Base-by-base conservation (phyloP, 2,888 invertebrate genomes). In the Ennomos quercinarius region DNA sequence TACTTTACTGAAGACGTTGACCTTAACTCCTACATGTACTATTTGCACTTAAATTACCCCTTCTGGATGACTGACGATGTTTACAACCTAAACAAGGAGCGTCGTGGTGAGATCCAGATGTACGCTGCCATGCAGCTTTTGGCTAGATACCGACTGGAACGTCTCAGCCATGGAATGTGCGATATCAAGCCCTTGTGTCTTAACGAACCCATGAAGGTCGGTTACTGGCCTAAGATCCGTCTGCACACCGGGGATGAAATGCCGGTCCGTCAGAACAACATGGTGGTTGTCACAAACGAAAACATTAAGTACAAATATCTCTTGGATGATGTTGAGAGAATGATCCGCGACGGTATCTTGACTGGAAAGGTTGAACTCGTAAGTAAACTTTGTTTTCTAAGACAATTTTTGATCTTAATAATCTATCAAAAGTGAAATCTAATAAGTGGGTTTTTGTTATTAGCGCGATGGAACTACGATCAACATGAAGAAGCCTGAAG, bases 1-100 rank as follows among this genome's bases (percentile, higher is more conserved):
- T 97, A 97, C 85, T 97, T 95, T 90, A 94, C 94, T 13, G 96
- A 97, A 80, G 97, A 97, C 79, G 88, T 97, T 51, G 96, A 96
- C 65, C 88, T 97, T 10, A 96, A 96, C 84, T 86, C 94, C 10
- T 95, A 94, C 91, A 95, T 95, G 89, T 95, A 95, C 86, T 94
- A 95, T 82, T 90, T 93, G 81, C 94, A 94, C 76, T 88, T 95
- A 80, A 94, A 94, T 78, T 95, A 95, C 80, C 96, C 96, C 5
- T 94, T 89, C 90, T 96, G 95, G 95, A 93, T 95, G 91, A 90
- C 93, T 61, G 94, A 94, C 44, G 89, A 93, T 10, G 84, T 92
- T 36, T 93, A 90, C 70, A 84, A 80, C 13, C 70, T 93, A 43
- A 84, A 91, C 69, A 89, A 89, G 69, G 91, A 90, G 67, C 86